phyloP scores from a whole-genome alignment of 2,888 invertebrate species.

The Trisateles emortualis region DNA sequence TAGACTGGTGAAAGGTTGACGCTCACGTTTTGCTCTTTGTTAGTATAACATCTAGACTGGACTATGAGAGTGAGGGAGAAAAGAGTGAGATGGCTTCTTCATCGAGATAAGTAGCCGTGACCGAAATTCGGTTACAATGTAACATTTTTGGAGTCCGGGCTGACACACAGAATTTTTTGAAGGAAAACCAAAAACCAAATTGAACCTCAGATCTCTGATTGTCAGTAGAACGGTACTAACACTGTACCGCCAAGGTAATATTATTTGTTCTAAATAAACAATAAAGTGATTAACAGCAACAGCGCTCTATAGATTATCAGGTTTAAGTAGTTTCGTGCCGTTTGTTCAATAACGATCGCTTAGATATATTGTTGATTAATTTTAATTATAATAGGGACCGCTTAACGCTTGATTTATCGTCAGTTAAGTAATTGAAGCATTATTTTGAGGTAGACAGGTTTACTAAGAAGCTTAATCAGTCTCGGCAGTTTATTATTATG shows the following conservation, averaged over 20 bases:
- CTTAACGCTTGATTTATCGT: constrained; percentile 34
- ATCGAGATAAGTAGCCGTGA: no score
- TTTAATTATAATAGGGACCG: constrained; percentile 37
- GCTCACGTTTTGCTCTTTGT: no score
- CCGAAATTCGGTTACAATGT: no score
- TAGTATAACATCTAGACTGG: no score
- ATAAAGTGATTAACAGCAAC: neutral
- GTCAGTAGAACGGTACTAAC: neutral
- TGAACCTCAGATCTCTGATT: no score
- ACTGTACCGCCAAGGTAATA: neutral
- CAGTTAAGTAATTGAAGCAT: constrained; percentile 43
- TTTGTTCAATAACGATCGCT: constrained; percentile 11
- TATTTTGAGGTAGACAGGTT: constrained; percentile 55
- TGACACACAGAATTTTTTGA: no score
- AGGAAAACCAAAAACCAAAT: no score
- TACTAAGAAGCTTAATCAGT: constrained; percentile 62
- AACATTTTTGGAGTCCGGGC: no score
- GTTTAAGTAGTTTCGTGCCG: neutral
- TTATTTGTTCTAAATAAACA: neutral
- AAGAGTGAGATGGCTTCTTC: no score
- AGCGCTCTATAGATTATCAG: neutral
- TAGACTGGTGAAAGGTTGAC: no score
- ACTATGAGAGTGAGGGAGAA: no score
- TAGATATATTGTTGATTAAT: constrained; percentile 34
- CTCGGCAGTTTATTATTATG: constrained; percentile 60